Evolutionary conservation across 2,888 invertebrate species (phyloP), one percentile per base, ranked within the genome.

Genomic region (Diplazon laetatorius): DNA sequence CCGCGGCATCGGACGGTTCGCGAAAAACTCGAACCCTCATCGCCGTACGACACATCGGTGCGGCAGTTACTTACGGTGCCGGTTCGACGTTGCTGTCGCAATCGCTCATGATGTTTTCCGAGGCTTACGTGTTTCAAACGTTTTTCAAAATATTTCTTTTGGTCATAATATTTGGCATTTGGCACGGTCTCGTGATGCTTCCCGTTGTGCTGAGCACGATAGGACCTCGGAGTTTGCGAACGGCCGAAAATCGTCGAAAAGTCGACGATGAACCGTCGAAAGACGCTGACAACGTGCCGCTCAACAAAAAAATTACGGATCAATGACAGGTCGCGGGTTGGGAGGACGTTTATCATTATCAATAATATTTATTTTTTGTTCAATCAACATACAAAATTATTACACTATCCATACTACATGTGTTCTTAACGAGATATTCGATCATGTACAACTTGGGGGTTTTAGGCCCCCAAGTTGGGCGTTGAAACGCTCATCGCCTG

Each of bases 141-240:
- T 96, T 96, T 89, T 94, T 94, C 85, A 94, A 93, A 93, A 96
- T 96, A 87, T 96, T 96, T 88, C 91, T 95, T 55, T 91, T 96
- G 72, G 96, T 96, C 0, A 95, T 96, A 70, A 50, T 94, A 22
- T 96, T 96, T 89, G 97, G 97, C 44, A 90, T 96, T 14, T 96
- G 95, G 89, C 95, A 95, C 89, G 97, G 96, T 12, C 91, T 96
- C 35, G 91, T 96, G 35, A 93, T 96, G 79, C 91, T 97, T 80
- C 96, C 96, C 4, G 95, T 96, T 14, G 91, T 96, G 57, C 91
- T 97, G 48, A 96, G 96, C 84, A 91, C 94, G 76, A 91, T 96
- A 62, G 96, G 96, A 0, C 96, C 96, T 4, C 82, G 80, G 5
- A 88, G 88, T 70, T 70, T 90, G 25, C 82, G 79, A 42, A 22